Percentiles rank a stretch among this genome's conserved stretches.
These are phyloP conservation scores for Nomada lathburiana DNA, from an alignment of 2,888 invertebrate species.

Conservation along the genomic window DNA sequence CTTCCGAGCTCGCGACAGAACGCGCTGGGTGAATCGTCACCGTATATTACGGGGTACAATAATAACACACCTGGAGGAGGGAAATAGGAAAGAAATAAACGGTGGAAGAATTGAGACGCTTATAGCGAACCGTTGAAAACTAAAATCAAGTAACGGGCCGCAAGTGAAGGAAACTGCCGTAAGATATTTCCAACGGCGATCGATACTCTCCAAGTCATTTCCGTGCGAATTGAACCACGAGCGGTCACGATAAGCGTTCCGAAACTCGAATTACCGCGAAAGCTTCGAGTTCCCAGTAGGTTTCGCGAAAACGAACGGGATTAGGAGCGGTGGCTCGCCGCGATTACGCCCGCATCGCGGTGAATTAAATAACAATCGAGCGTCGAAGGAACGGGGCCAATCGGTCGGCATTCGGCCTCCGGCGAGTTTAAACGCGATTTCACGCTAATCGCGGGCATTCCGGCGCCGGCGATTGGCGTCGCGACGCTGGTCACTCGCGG, in stretches of 20 bases:
- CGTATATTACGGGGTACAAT: background rate
- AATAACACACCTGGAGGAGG: too few species aligned
- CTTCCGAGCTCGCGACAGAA: background rate
- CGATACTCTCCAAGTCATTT: slow-evolving; percentile 40
- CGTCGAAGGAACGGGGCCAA: slow-evolving; percentile 1
- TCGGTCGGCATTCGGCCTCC: background rate
- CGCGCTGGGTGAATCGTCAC: background rate
- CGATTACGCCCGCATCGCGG: slow-evolving; percentile 23
- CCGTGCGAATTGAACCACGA: slow-evolving; percentile 51
- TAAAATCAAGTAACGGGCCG: too few species aligned
- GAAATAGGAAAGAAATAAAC: too few species aligned
- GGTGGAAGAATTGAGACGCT: too few species aligned
- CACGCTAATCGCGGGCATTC: too few species aligned
- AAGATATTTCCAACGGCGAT: slow-evolving; percentile 21
- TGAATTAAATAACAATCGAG: slow-evolving; percentile 53
- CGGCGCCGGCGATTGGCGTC: too few species aligned
- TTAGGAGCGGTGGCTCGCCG: slow-evolving; percentile 24
- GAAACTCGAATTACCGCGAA: slow-evolving; percentile 50
- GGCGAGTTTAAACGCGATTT: background rate
- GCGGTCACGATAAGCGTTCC: slow-evolving; percentile 38
- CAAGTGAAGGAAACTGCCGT: background rate
- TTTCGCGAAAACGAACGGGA: slow-evolving; percentile 34
- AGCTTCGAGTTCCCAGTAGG: background rate
- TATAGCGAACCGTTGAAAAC: too few species aligned
- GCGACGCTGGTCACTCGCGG: background rate